Conservation (phyloP, 2,888 invertebrate species). For the Amiota mariae region DNA sequence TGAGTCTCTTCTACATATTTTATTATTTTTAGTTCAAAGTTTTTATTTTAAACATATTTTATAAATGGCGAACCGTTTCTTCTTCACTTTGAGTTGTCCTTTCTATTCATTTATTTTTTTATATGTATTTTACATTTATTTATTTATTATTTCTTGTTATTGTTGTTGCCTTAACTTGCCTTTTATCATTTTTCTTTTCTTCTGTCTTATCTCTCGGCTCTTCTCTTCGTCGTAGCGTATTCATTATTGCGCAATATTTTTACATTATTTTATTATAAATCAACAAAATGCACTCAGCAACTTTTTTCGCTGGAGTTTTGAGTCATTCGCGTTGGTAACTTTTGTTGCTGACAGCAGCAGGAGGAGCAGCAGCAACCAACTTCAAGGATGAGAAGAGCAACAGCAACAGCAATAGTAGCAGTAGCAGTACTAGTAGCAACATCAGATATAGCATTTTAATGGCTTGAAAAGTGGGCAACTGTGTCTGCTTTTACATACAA, state of each 20-base stretch:
- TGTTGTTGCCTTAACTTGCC: conserved; percentile 1
- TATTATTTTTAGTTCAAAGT: conserved; percentile 65
- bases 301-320: conserved; percentile 4
- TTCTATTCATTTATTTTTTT: conserved; percentile 26
- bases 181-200: not conserved
- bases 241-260: conserved; percentile 69
- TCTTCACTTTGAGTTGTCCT: conserved; percentile 19
- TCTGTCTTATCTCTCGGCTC: conserved; percentile 44
- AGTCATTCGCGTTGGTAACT: conserved; percentile 44
- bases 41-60: conserved; percentile 66
- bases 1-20: conserved; percentile 51
- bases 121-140: conserved; percentile 34
- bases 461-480: conserved; percentile 8
- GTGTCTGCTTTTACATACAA: not conserved
- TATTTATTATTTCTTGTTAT: not conserved
- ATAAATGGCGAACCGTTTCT: conserved; percentile 50
- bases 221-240: conserved; percentile 58
- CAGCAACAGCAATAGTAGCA: conserved; percentile 40
- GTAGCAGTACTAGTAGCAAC: conserved; percentile 32
- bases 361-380: conserved; percentile 56
- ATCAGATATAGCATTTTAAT: conserved; percentile 15
- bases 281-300: conserved; percentile 66
- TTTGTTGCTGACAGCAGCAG: conserved; percentile 68
- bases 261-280: conserved; percentile 70
- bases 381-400: too few relatives aligned